Base-by-base conservation (phyloP, 2,888 invertebrate species). In the Agrilus cyanescens region DNA sequence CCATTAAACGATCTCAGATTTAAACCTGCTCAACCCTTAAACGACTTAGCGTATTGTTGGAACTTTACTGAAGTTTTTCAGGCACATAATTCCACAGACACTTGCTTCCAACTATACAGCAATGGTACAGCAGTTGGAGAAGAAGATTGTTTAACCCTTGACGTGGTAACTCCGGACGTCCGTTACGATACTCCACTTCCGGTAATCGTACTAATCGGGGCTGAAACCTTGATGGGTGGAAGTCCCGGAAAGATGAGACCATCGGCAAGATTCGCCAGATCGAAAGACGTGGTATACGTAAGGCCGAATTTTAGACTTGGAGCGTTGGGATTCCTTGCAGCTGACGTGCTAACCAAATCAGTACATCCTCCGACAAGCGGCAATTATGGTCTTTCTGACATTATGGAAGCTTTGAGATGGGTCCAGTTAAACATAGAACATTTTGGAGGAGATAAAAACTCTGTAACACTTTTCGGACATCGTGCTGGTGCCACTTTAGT, bases 401-500 rank as follows among this genome's bases (percentile, higher is more conserved):
- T 90, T 45, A 60, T 88, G 12, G 76, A 75, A 0, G 86, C 79
- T 0, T 68, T 91, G 13, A 72, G 78, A 45, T 91, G 90, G 90
- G 77, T 90, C 2, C 73, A 85, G 46, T 65, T 79, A 50, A 90
- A 91, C 60, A 86, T 89, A 36, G 78, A 77, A 43, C 76, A 86
- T 60, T 91, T 91, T 57, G 89, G 90, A 0, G 90, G 90, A 0
- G 82, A 89, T 60, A 75, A 79, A 1, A 69, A 73, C 1, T 74
- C 83, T 3, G 85, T 93, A 0, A 90, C 88, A 0, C 59, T 93
- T 31, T 73, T 90, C 54, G 93, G 89, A 0, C 88, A 90, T 59
- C 75, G 85, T 15, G 86, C 89, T 0, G 90, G 90, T 1, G 90
- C 84, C 1, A 89, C 89, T 0, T 65, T 90, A 12, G 83, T 86